A percentile compares a stretch with the other conserved stretches of the same genome.
Evolutionary conservation across 2,797 vertebrate genomes (phyloP).

Genomic region (Silurus lanzhouensis): DNA sequence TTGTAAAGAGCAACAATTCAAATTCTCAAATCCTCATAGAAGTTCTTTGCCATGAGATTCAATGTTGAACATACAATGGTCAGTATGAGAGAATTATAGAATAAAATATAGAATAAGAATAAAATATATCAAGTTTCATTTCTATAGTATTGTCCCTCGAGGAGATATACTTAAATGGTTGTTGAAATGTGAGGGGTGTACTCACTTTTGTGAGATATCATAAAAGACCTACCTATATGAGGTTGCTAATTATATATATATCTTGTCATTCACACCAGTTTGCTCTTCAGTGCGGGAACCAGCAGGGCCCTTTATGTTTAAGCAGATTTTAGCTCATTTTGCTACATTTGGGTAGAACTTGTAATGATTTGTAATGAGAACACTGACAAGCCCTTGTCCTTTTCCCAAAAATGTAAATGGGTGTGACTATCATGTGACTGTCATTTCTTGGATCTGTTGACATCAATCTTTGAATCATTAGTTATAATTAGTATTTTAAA

Average conservation of each 20-base stretch:
- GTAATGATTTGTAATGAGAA: neutral
- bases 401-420: neutral
- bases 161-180: too few relatives aligned
- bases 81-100: too few relatives aligned
- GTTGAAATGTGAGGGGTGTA: too few relatives aligned
- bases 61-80: too few relatives aligned
- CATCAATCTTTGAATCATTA: slow-evolving; percentile 1
- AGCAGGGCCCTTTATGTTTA: neutral
- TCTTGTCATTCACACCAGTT: neutral
- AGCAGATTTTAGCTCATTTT: neutral
- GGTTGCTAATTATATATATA: neutral
- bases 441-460: neutral
- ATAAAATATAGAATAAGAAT: too few relatives aligned
- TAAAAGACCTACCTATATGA: neutral
- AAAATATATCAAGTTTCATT: too few relatives aligned
- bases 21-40: too few relatives aligned
- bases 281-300: neutral
- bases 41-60: too few relatives aligned
- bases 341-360: neutral
- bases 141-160: too few relatives aligned
- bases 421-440: too few relatives aligned
- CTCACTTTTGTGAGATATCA: too few relatives aligned
- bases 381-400: neutral
- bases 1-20: too few relatives aligned
- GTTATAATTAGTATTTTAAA: neutral